Base-by-base conservation (phyloP, 1,140 invertebrate genomes). In the Leptinotarsa lineolata region DNA sequence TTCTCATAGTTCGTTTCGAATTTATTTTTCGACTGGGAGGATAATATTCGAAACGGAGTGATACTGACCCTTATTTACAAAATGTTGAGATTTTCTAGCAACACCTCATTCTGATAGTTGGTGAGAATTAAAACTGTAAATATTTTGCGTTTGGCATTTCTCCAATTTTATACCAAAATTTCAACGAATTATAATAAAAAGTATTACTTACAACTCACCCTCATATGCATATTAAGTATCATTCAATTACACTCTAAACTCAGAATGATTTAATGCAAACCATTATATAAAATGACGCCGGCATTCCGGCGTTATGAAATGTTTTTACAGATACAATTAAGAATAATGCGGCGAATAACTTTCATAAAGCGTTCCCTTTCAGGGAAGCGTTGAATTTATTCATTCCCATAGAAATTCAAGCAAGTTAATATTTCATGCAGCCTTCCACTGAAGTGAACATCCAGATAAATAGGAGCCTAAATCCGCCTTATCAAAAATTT, bases 401-500 rank as follows among this genome's bases (percentile, higher is more conserved):
- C 30, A 68, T 46, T 68, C 39, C n/a, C 66, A 39, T 68, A 18
- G 8, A 68, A 20, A 68, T 30, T 22, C 58, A 71, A 67, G 58
- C 44, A 22, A 48, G 24, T 30, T 66, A 72, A 75, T 75, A 75
- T 75, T 75, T 75, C 74, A 75, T 44, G 39, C 20, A 68, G 30
- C 44, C n/a, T 54, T 60, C 20, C 20, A 70, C 20, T 18, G 44
- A 30, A 20, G 46, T 72, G 45, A 72, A 68, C 13, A 72, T 68
- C 66, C 70, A 69, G 63, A 75, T 75, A 69, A 72, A 75, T 72
- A 30, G 70, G 24, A 45, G 21, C 64, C 24, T 72, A 75, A 75
- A 39, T 72, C 74, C 65, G 46, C 44, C 54, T 75, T 65, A 75
- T 75, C 67, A 67, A 75, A 75, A 72, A 75, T 72, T 71, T 65